Evolutionary conservation across 2,888 invertebrate genomes (phyloP).

Genomic region (Euzetes globulus): DNA sequence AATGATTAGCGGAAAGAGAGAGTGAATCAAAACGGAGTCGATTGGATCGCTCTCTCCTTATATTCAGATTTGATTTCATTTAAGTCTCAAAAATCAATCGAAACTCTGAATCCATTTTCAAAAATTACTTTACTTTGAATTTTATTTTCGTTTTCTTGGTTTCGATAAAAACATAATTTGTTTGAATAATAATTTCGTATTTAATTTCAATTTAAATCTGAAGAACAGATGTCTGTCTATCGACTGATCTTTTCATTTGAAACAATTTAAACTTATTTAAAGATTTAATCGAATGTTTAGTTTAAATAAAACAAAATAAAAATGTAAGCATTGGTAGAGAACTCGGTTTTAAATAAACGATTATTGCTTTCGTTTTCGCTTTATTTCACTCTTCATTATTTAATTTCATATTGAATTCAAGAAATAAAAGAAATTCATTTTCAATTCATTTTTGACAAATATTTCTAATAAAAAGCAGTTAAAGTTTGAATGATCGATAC

Average conservation of each 20-base stretch:
- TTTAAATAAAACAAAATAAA: not conserved
- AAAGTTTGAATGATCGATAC: too few species aligned
- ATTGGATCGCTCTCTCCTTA: conserved; percentile 9
- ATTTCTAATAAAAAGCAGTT: too few species aligned
- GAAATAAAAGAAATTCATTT: too few species aligned
- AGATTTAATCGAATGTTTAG: not conserved
- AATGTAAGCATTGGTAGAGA: conserved; percentile 1
- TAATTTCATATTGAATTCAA: too few species aligned
- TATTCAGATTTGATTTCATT: not conserved
- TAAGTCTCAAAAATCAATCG: not conserved
- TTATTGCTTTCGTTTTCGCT: not conserved
- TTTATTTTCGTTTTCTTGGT: not conserved
- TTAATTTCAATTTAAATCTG: not conserved
- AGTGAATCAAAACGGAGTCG: not conserved
- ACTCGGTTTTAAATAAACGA: not conserved
- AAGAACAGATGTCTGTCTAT: too few species aligned
- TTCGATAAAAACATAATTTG: not conserved
- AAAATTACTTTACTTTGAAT: not conserved
- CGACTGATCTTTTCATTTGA: not conserved
- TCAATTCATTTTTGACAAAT: too few species aligned
- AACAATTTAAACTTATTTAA: not conserved
- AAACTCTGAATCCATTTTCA: not conserved
- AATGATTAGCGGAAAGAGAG: not conserved
- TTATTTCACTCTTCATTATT: too few species aligned
- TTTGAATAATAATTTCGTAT: not conserved